phyloP scores from a whole-genome alignment of 2,113 vertebrate genomes.

The Percina caprodes region DNA sequence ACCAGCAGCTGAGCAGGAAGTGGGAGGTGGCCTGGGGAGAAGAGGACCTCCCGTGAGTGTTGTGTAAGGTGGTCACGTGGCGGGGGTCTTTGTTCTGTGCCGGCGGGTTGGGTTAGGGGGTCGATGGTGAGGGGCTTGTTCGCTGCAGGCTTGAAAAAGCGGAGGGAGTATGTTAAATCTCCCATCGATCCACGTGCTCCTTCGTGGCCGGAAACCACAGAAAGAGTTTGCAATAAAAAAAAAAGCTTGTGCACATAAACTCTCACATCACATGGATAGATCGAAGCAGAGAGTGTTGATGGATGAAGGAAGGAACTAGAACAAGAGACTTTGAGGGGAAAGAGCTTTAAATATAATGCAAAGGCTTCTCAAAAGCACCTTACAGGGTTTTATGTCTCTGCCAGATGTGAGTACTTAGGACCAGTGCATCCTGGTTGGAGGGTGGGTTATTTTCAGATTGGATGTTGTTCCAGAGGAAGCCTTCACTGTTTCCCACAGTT shows the following conservation, averaged over 20 bases:
- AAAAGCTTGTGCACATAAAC: conserved; percentile 39
- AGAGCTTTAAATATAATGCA: conserved; percentile 37
- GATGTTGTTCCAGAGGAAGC: conserved; percentile 30
- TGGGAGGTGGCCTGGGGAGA: conserved; percentile 69
- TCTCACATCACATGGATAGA: conserved; percentile 24
- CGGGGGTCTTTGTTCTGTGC: conserved; percentile 52
- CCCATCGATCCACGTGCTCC: conserved; percentile 66
- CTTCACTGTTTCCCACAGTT: neutral
- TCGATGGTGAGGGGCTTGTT: conserved; percentile 67
- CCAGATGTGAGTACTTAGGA: conserved; percentile 34
- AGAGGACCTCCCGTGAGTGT: conserved; percentile 67
- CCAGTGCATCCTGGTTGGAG: conserved; percentile 28
- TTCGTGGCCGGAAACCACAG: conserved; percentile 29
- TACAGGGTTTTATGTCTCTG: conserved; percentile 22
- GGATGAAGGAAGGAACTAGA: conserved; percentile 27
- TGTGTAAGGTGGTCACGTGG: conserved; percentile 65
- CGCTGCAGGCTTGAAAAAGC: conserved; percentile 69
- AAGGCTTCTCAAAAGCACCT: conserved; percentile 28
- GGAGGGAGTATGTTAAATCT: conserved; percentile 77
- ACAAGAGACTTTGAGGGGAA: conserved; percentile 27
- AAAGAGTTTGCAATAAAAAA: conserved; percentile 54
- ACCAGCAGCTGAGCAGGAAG: conserved; percentile 76
- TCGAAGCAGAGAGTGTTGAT: neutral
- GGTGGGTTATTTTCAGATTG: conserved; percentile 28
- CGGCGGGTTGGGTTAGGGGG: conserved; percentile 57